Conservation (phyloP, 2,113 vertebrate species). For the Trachemys scripta region DNA sequence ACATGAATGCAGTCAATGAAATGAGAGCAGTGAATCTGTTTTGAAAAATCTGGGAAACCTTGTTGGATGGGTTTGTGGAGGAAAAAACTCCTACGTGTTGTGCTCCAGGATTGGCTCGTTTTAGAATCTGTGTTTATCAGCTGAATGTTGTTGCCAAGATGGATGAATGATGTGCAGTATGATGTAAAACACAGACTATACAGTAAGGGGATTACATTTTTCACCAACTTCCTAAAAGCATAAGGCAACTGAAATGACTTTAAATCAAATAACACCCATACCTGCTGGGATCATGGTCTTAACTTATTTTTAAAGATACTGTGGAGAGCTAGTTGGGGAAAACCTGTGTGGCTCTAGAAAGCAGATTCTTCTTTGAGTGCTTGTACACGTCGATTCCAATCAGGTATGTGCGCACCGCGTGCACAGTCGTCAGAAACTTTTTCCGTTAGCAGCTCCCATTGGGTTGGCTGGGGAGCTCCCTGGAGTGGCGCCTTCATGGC, state of each 20-base stretch:
- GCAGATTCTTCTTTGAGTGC: background rate
- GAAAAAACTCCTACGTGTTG: fast-evolving
- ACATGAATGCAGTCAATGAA: constrained; percentile 29
- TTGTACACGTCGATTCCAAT: too few relatives aligned
- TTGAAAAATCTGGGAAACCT: constrained; percentile 51
- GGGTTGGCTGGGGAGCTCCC: too few relatives aligned
- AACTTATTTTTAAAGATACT: background rate
- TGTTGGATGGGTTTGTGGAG: background rate
- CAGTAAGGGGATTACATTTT: background rate
- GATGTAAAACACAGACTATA: background rate
- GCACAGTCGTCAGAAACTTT: too few relatives aligned
- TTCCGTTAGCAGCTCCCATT: too few relatives aligned
- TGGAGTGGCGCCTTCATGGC: too few relatives aligned
- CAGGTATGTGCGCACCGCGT: fast-evolving
- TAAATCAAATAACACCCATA: background rate
- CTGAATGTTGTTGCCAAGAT: background rate
- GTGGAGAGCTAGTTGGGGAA: background rate
- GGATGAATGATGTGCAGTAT: background rate
- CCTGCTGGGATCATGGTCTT: background rate
- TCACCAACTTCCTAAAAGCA: background rate
- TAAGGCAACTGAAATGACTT: background rate
- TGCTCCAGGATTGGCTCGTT: background rate
- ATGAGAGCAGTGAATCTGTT: background rate
- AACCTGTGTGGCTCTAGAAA: fast-evolving
- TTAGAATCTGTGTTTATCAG: background rate